A percentile compares a stretch with the other conserved stretches of the same genome.
Evolutionary conservation across 2,113 vertebrate species (phyloP).

Genomic region (Microcebus jonahi): DNA sequence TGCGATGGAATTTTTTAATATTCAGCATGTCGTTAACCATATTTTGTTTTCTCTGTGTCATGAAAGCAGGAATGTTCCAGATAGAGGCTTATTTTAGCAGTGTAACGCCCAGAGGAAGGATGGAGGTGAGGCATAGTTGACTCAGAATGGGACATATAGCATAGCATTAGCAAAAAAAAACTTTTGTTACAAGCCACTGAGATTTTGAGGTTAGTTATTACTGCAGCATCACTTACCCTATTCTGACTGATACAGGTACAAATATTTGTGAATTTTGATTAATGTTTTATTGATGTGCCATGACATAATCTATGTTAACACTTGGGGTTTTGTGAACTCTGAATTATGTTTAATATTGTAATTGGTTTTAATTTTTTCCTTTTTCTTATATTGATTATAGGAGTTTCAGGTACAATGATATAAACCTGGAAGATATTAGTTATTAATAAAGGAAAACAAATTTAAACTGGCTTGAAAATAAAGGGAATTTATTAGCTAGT

Average conservation of each 20-base stretch:
- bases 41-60: background rate
- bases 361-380: slow-evolving; percentile 45
- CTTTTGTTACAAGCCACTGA: background rate
- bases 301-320: background rate
- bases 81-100: slow-evolving; percentile 2
- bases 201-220: slow-evolving; percentile 32
- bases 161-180: background rate
- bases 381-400: background rate
- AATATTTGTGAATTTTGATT: background rate
- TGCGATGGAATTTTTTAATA: background rate
- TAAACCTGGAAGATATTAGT: slow-evolving; percentile 16
- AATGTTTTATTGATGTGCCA: background rate
- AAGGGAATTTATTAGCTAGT: slow-evolving; percentile 9
- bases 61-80: background rate
- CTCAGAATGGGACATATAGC: background rate
- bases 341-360: slow-evolving; percentile 34
- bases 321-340: slow-evolving; percentile 5
- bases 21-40: background rate
- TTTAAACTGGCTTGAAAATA: slow-evolving; percentile 5
- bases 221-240: background rate
- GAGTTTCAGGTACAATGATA: background rate
- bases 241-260: background rate
- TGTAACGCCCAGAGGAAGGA: background rate
- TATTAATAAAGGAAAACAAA: slow-evolving; percentile 34
- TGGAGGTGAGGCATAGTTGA: background rate